A percentile compares a stretch with the other conserved stretches of the same genome.
phyloP scores from a whole-genome alignment of 2,888 invertebrate genomes.

The Embidobia sp. region DNA sequence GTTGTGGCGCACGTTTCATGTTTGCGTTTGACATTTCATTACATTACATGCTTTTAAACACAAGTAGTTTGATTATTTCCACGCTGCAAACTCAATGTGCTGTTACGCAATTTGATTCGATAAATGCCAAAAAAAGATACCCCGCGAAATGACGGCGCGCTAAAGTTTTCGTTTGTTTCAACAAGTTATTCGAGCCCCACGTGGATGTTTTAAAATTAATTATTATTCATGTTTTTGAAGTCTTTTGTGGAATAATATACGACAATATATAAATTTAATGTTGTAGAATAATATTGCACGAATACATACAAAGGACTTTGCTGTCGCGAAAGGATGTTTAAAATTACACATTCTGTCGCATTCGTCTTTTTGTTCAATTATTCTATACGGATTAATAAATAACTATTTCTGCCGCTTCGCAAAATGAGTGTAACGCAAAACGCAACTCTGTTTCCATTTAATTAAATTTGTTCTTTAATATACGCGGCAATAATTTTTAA shows the following conservation, averaged over 20 bases:
- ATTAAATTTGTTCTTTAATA: constrained; percentile 44
- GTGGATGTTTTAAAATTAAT: too few species aligned
- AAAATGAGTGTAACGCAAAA: background rate
- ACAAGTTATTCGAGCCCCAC: too few species aligned
- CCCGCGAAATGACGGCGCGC: too few species aligned
- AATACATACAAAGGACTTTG: too few species aligned
- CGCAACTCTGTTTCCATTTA: constrained; percentile 22
- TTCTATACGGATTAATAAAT: constrained; percentile 12
- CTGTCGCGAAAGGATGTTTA: too few species aligned
- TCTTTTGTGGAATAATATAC: too few species aligned
- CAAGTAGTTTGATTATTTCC: constrained; percentile 23
- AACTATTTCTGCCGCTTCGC: constrained; percentile 4
- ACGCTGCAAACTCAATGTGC: background rate
- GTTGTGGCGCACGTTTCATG: constrained; percentile 27
- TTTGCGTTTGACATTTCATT: constrained; percentile 35
- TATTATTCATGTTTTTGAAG: too few species aligned
- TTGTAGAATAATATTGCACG: too few species aligned
- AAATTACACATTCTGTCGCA: too few species aligned
- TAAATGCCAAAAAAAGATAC: too few species aligned
- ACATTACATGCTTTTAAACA: constrained; percentile 29
- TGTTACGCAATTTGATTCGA: background rate
- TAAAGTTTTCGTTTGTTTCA: too few species aligned
- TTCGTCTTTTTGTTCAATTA: background rate
- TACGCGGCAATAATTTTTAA: constrained; percentile 36
- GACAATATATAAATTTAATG: too few species aligned